These are phyloP conservation scores for Narcine bancroftii DNA, from an alignment of 2,113 vertebrate genomes.

Conservation along the genomic window DNA sequence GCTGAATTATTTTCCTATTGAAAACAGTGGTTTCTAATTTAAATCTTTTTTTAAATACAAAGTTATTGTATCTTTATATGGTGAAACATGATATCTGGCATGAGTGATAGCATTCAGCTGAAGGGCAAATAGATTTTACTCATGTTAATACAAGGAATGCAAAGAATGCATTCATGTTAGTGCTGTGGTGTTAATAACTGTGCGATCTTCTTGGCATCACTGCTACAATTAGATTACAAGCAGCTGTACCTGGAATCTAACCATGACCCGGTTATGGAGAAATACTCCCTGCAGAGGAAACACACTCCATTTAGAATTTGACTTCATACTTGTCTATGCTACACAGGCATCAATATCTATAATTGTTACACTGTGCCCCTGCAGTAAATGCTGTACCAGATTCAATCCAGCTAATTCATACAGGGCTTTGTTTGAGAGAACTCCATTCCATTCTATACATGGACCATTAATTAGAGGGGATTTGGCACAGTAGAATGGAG, in stretches of 20 bases:
- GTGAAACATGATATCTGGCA: not conserved
- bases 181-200: not conserved
- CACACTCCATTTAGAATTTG: not conserved
- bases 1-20: no score
- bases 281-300: not conserved
- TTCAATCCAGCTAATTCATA: not conserved
- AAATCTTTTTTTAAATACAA: not conserved
- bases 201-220: not conserved
- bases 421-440: not conserved
- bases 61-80: not conserved
- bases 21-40: no score
- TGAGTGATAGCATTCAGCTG: not conserved
- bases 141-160: not conserved
- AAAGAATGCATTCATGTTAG: not conserved
- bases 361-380: not conserved
- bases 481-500: not conserved
- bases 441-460: not conserved
- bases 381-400: not conserved
- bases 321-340: not conserved
- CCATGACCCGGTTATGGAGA: not conserved
- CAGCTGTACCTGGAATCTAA: not conserved
- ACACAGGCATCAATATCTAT: not conserved
- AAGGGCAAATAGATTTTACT: not conserved
- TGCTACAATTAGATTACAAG: not conserved
- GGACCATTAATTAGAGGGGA: not conserved